phyloP scores from a whole-genome alignment of 2,888 invertebrate genomes.

The Zygaena filipendulae region DNA sequence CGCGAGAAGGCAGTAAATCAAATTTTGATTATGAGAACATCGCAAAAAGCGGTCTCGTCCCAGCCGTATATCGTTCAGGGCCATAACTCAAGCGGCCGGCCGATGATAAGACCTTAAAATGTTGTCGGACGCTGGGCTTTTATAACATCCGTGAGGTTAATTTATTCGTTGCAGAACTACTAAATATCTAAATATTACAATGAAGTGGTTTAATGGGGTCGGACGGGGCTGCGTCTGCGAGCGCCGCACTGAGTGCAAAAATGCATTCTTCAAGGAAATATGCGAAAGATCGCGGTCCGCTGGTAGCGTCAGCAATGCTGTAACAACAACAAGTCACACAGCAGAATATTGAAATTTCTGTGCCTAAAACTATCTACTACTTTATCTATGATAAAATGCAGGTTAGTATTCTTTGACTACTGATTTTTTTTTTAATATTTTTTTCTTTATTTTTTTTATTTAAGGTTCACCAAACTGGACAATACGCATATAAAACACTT shows the following conservation, averaged over 20 bases:
- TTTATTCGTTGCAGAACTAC: conserved; percentile 42
- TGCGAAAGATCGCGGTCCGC: conserved; percentile 23
- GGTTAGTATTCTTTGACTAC: too few species aligned
- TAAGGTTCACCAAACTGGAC: too few species aligned
- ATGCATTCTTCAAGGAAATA: conserved; percentile 27
- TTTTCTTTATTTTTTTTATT: too few species aligned
- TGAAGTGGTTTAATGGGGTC: conserved; percentile 39
- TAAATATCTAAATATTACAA: conserved; percentile 53
- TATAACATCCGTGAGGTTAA: conserved; percentile 34
- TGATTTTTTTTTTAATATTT: too few species aligned
- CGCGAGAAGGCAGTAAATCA: conserved; percentile 46
- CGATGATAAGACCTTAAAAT: conserved; percentile 44
- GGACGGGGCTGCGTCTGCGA: conserved; percentile 29
- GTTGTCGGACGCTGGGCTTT: conserved; percentile 32
- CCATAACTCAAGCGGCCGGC: conserved; percentile 35
- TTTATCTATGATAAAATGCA: too few species aligned
- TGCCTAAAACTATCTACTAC: too few species aligned
- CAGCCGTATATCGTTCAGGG: too few species aligned
- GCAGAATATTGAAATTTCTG: neutral
- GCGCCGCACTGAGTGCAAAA: conserved; percentile 28
- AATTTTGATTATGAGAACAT: conserved; percentile 47
- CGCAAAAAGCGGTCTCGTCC: conserved; percentile 31
- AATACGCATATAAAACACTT: too few species aligned
- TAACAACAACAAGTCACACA: neutral
- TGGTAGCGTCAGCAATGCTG: conserved; percentile 19